Conservation (phyloP, 2,113 vertebrate species). For the Halcyon senegalensis region DNA sequence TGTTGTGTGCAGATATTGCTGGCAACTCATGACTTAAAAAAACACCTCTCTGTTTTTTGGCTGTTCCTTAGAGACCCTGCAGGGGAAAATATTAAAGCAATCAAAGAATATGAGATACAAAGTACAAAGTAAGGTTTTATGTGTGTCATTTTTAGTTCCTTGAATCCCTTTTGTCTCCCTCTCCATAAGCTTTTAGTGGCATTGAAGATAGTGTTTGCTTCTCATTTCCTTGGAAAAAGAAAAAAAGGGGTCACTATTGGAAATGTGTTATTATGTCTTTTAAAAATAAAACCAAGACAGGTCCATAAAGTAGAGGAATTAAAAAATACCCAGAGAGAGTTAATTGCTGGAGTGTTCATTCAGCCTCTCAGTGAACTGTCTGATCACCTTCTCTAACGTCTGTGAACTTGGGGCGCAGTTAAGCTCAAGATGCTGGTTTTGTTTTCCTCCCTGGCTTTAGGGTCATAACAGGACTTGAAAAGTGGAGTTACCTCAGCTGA, state of each 20-base stretch:
- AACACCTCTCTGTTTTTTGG: neutral
- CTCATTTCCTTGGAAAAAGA: neutral
- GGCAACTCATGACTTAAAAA: neutral
- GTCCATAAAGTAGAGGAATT: neutral
- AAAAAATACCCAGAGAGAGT: neutral
- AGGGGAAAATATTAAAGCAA: neutral
- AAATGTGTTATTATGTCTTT: neutral
- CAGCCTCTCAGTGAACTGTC: neutral
- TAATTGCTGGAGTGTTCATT: neutral
- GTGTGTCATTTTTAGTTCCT: neutral
- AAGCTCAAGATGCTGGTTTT: neutral
- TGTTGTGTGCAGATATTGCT: neutral
- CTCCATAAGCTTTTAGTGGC: neutral
- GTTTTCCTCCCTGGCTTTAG: neutral
- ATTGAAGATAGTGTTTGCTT: neutral
- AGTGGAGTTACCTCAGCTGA: neutral
- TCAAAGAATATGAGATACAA: neutral
- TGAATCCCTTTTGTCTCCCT: neutral
- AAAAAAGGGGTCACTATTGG: neutral
- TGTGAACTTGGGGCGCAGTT: rapidly evolving
- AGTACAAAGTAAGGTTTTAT: neutral
- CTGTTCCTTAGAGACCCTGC: neutral
- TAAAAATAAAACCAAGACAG: neutral
- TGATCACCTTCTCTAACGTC: neutral
- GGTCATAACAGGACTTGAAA: neutral